phyloP scores from a whole-genome alignment of 2,113 vertebrate genomes.

The Chelonoidis abingdonii region DNA sequence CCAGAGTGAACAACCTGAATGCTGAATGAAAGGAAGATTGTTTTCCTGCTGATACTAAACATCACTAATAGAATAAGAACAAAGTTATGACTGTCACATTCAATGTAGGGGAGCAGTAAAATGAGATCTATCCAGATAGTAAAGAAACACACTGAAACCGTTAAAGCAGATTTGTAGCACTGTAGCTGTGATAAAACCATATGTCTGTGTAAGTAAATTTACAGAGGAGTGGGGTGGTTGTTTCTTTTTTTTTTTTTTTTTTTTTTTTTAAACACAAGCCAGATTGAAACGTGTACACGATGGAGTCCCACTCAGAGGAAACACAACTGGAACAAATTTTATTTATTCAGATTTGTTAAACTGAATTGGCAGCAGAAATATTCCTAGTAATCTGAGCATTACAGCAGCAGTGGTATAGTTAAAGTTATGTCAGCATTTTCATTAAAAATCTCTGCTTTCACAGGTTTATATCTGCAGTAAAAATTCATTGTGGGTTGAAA shows the following conservation, averaged over 20 bases:
- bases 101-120: constrained; percentile 25
- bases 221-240: neutral
- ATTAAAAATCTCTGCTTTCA: constrained; percentile 57
- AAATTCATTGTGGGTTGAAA: constrained; percentile 66
- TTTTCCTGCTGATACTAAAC: constrained; percentile 18
- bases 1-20: constrained; percentile 25
- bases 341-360: constrained; percentile 81
- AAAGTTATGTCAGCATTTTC: constrained; percentile 74
- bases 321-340: constrained; percentile 84
- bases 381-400: constrained; percentile 77
- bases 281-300: constrained; percentile 71
- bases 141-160: constrained; percentile 53
- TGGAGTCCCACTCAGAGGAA: constrained; percentile 61
- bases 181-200: constrained; percentile 66
- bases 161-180: constrained; percentile 58
- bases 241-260: neutral
- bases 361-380: constrained; percentile 77
- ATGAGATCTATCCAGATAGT: constrained; percentile 29
- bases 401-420: constrained; percentile 60
- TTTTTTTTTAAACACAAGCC: constrained; percentile 80
- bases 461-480: constrained; percentile 68
- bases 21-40: constrained; percentile 19
- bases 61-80: neutral
- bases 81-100: constrained; percentile 22
- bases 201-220: constrained; percentile 67